Percentiles rank a stretch among this genome's conserved stretches.
Evolutionary conservation across 2,797 vertebrate genomes (phyloP).

Genomic region (Danio albolineatus): DNA sequence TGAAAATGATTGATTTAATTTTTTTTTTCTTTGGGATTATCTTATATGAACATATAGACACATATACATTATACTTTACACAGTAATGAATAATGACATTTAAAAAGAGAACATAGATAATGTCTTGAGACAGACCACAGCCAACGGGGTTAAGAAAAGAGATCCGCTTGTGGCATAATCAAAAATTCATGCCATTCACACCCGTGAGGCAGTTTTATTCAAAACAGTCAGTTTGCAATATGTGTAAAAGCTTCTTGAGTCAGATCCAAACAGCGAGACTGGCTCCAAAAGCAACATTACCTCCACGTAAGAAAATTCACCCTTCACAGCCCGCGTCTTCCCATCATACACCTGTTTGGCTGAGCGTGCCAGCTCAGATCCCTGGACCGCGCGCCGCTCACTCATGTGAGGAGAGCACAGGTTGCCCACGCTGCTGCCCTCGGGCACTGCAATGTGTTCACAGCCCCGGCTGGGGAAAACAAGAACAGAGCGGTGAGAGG

Average conservation of each 20-base stretch:
- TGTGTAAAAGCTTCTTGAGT: constrained; percentile 76
- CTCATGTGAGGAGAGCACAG: constrained; percentile 82
- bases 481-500: constrained; percentile 40
- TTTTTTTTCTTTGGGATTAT: too few species aligned
- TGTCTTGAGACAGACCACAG: not conserved
- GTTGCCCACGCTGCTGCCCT: constrained; percentile 82
- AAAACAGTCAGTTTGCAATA: constrained; percentile 42
- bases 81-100: not conserved
- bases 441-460: constrained; percentile 85
- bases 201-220: constrained; percentile 11
- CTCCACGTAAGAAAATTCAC: constrained; percentile 77
- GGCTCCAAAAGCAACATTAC: constrained; percentile 78
- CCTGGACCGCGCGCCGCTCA: constrained; percentile 77
- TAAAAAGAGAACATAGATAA: not conserved
- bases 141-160: constrained; percentile 6
- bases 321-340: constrained; percentile 81
- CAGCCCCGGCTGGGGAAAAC: constrained; percentile 69
- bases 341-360: constrained; percentile 85
- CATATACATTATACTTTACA: not conserved
- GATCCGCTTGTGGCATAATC: constrained; percentile 6
- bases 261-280: constrained; percentile 70
- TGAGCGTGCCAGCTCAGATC: constrained; percentile 80
- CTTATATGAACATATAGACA: not conserved
- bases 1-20: too few species aligned
- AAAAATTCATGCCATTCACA: constrained; percentile 13